These are phyloP conservation scores for rat (Rattus norvegicus) DNA, from an alignment of 2,113 vertebrate genomes.

Conservation along the genomic window DNA sequence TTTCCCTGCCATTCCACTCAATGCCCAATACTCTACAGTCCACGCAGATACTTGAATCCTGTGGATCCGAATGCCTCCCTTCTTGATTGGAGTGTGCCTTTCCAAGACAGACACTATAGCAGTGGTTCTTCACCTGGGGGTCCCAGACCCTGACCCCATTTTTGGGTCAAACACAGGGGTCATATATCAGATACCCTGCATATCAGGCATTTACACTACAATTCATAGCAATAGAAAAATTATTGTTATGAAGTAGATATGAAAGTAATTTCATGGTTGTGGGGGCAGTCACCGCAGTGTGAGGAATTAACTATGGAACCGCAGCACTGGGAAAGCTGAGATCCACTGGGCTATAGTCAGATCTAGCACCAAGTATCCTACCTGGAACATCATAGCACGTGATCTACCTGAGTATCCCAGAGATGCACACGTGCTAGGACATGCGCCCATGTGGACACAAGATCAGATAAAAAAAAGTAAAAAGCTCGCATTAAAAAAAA, in stretches of 20 bases:
- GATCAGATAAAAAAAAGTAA: neutral
- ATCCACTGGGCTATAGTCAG: neutral
- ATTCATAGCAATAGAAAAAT: neutral
- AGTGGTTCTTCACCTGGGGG: neutral
- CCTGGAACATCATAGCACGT: rapidly evolving
- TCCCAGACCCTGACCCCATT: neutral
- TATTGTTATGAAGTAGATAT: neutral
- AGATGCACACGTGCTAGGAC: rapidly evolving
- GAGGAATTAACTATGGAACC: neutral
- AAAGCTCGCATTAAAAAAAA: too few species aligned
- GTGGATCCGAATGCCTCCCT: too few species aligned
- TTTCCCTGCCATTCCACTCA: neutral
- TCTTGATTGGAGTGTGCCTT: neutral
- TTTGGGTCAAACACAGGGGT: neutral
- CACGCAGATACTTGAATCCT: rapidly evolving
- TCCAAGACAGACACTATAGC: neutral
- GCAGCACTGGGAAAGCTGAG: neutral
- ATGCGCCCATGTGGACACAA: rapidly evolving
- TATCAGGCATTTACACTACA: neutral
- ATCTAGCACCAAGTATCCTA: neutral
- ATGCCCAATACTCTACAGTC: neutral
- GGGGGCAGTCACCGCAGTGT: too few species aligned
- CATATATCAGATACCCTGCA: neutral
- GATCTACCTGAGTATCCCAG: neutral
- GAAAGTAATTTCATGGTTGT: neutral